Evolutionary conservation across 92 coral and sea anemone species (phyloP).

Genomic region (Meandrina meandrites): DNA sequence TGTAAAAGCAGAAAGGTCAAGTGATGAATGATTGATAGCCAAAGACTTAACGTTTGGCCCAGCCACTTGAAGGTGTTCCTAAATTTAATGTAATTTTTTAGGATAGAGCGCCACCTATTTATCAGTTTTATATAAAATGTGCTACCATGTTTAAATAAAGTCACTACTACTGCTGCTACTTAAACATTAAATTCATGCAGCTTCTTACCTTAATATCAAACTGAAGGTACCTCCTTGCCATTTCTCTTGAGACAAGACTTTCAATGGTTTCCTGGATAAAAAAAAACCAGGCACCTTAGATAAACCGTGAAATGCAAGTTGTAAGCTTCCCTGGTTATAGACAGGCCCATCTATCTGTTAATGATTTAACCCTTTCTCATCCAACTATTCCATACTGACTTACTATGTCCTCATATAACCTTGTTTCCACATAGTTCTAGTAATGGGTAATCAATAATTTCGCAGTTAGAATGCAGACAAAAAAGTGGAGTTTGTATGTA

Average conservation of each 20-base stretch:
- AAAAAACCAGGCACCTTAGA: not conserved
- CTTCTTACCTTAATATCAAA: constrained; percentile 86
- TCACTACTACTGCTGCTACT: too few species aligned
- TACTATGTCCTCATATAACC: too few species aligned
- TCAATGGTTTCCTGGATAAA: constrained; percentile 86
- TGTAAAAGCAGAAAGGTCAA: not conserved
- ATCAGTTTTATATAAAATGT: too few species aligned
- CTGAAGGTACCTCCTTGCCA: constrained; percentile 88
- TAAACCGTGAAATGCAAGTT: not conserved
- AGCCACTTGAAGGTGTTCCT: not conserved
- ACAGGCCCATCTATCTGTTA: too few species aligned
- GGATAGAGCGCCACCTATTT: too few species aligned
- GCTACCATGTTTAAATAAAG: too few species aligned
- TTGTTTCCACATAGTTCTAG: too few species aligned
- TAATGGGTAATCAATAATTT: too few species aligned
- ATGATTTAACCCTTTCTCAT: too few species aligned
- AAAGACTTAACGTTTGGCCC: not conserved
- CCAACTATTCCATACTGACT: too few species aligned
- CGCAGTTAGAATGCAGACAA: not conserved
- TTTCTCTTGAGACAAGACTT: constrained; percentile 90
- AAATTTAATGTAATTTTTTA: not conserved
- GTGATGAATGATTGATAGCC: not conserved
- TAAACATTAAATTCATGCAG: not conserved
- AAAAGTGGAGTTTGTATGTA: too few species aligned
- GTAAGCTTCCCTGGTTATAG: not conserved